phyloP scores from a whole-genome alignment of 1,140 invertebrate genomes.

The Drosophila virilis region DNA sequence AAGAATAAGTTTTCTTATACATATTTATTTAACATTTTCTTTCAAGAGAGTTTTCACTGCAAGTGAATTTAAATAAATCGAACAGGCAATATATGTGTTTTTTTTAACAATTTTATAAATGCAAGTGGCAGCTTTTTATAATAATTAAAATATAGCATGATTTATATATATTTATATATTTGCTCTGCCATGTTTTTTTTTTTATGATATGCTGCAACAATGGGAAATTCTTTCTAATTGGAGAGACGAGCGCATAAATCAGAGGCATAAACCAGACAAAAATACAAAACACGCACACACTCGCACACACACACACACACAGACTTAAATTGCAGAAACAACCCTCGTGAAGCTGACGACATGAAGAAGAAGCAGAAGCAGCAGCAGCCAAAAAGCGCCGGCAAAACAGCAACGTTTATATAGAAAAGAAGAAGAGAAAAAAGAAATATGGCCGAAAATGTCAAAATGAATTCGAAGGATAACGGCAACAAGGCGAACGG shows the following conservation, averaged over 20 bases:
- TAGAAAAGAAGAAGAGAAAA: not conserved
- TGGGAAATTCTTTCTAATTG: constrained; percentile 41
- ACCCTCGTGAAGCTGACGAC: constrained; percentile 68
- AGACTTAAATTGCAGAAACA: constrained; percentile 35
- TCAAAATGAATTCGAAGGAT: constrained; percentile 40
- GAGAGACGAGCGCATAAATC: constrained; percentile 51
- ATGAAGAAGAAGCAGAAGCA: constrained; percentile 22
- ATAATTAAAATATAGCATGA: not conserved
- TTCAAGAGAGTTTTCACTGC: too few species aligned
- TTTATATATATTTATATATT: not conserved
- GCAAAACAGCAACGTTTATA: constrained; percentile 37
- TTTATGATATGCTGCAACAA: constrained; percentile 24
- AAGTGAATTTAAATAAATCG: not conserved
- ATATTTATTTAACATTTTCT: too few species aligned
- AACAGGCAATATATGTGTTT: not conserved
- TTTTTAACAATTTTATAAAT: not conserved
- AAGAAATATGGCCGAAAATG: constrained; percentile 67
- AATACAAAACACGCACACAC: constrained; percentile 12
- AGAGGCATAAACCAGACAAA: constrained; percentile 35
- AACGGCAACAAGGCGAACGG: constrained; percentile 17
- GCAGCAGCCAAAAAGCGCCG: constrained; percentile 58
- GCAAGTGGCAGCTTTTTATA: constrained; percentile 3
- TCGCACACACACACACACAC: not conserved
- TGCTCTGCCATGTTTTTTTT: not conserved
- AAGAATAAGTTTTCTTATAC: too few species aligned